A percentile compares a stretch with the other conserved stretches of the same genome.
Conservation (phyloP, 2,888 invertebrate species). For the Mellilla xanthometata region DNA sequence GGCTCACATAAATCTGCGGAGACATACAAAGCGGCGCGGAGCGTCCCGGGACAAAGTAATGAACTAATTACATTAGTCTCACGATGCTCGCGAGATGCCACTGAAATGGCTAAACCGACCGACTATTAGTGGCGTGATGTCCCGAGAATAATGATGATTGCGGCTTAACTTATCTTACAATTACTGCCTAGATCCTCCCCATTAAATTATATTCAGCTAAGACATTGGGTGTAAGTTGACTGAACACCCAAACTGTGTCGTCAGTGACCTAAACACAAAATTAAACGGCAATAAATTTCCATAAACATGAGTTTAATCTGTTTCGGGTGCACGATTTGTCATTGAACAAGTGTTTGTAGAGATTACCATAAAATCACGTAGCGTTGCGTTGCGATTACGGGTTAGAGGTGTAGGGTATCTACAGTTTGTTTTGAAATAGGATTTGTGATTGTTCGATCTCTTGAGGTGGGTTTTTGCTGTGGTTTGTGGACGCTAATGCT, state of each 20-base stretch:
- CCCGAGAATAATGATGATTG: conserved; percentile 49
- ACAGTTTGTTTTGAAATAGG: conserved; percentile 23
- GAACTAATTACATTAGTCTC: conserved; percentile 77
- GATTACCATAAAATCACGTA: conserved; percentile 23
- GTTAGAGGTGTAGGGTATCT: conserved; percentile 17
- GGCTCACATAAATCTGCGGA: conserved; percentile 65
- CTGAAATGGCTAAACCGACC: conserved; percentile 57
- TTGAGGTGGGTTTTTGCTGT: conserved; percentile 23
- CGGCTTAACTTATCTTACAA: conserved; percentile 40
- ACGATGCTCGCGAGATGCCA: conserved; percentile 52
- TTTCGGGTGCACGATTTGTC: conserved; percentile 22
- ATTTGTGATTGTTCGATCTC: conserved; percentile 27
- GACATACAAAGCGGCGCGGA: conserved; percentile 57
- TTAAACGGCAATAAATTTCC: conserved; percentile 17
- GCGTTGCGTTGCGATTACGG: conserved; percentile 19
- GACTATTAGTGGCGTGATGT: conserved; percentile 54
- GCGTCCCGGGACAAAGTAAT: conserved; percentile 68
- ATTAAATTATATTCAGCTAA: conserved; percentile 27
- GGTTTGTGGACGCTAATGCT: conserved; percentile 28
- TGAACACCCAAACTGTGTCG: conserved; percentile 13
- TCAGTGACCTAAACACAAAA: conserved; percentile 15
- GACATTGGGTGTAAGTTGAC: conserved; percentile 19
- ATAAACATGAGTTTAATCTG: conserved; percentile 21
- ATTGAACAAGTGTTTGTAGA: conserved; percentile 23
- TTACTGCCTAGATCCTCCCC: conserved; percentile 32